Percentiles rank a stretch among this genome's conserved stretches.
phyloP scores from a whole-genome alignment of 2,797 vertebrate species.

The Bothrops alternatus region DNA sequence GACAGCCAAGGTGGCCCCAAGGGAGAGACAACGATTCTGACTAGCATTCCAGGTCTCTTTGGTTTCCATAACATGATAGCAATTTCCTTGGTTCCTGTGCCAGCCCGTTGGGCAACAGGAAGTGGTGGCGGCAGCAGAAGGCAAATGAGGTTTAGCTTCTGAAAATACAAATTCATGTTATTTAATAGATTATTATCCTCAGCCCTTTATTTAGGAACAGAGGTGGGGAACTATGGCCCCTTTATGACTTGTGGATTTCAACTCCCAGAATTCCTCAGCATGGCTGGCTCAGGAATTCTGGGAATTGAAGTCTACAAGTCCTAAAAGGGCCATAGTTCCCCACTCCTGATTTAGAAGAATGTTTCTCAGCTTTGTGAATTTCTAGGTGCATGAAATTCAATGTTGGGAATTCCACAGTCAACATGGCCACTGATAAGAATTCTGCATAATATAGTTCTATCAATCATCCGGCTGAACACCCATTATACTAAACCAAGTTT shows the following conservation, averaged over 20 bases:
- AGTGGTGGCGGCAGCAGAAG: not conserved
- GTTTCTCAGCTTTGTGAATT: not conserved
- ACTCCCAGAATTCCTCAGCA: not conserved
- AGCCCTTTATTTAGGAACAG: not conserved
- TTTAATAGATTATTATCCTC: not conserved
- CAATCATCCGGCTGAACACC: not conserved
- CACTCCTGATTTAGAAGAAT: not conserved
- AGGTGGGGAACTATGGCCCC: not conserved
- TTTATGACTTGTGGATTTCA: not conserved
- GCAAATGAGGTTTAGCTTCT: slow-evolving; percentile 15
- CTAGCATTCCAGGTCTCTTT: not conserved
- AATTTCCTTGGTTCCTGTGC: slow-evolving; percentile 9
- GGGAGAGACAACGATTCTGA: slow-evolving; percentile 1
- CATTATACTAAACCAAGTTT: not conserved
- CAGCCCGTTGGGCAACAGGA: slow-evolving; percentile 11
- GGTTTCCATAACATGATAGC: not conserved
- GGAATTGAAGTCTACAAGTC: not conserved
- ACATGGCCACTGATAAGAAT: not conserved
- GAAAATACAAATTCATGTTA: not conserved
- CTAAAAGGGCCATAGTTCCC: not conserved
- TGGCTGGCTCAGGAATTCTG: not conserved
- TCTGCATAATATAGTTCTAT: not conserved
- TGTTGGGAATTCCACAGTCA: not conserved
- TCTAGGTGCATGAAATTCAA: not conserved
- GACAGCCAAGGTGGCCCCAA: slow-evolving; percentile 19